Base-by-base conservation (phyloP, 30 jellyfish, hydroid and myxozoan genomes). In the Pelagia noctiluca region DNA sequence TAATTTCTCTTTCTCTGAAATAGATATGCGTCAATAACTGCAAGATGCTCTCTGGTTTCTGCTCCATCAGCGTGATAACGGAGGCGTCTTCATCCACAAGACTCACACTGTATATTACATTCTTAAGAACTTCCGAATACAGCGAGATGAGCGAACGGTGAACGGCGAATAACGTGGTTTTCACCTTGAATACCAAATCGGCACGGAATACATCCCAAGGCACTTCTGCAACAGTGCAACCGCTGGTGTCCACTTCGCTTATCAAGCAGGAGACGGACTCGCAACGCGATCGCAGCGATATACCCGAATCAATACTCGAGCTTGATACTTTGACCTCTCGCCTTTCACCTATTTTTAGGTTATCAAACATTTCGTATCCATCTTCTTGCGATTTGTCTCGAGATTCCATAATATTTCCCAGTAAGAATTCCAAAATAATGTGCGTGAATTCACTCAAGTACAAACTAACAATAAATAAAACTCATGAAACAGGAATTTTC, bases 71-170 rank as follows among this genome's bases (percentile, higher is more conserved):
- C 1, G 90, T 80, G 57, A 80, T 64, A 28, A 80, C 50, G 16
- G 70, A 84, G 22, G 90, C 71, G 75, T 80, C 90, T 69, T 80
- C 90, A 35, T 80, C 90, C 24, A 63, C 75, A 60, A 80, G 67
- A 38, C 54, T 65, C 84, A 80, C 76, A 29, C 90, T 80, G 76
- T 63, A 66, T 31, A 80, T 80, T 13, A 80, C 67, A 77, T 65
- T 80, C 75, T 80, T 80, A 22, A 80, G 49, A 21, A 80, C 76
- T 21, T 65, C 90, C 1, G 90, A 80, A 22, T 80, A 69, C 25
- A 80, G 75, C 42, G 90, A 80, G 2, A 80, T 26, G 24, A 65
- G 77, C 38, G 90, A 80, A 1, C 90, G 90, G 37, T 80, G 90
- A 16, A 80, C 90, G 24, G 90, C 83, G 52, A 80, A 64, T 31